Evolutionary conservation across 2,113 vertebrate genomes (phyloP), one percentile per base, ranked within the genome.

Genomic region (Cyprinodon variegatus): DNA sequence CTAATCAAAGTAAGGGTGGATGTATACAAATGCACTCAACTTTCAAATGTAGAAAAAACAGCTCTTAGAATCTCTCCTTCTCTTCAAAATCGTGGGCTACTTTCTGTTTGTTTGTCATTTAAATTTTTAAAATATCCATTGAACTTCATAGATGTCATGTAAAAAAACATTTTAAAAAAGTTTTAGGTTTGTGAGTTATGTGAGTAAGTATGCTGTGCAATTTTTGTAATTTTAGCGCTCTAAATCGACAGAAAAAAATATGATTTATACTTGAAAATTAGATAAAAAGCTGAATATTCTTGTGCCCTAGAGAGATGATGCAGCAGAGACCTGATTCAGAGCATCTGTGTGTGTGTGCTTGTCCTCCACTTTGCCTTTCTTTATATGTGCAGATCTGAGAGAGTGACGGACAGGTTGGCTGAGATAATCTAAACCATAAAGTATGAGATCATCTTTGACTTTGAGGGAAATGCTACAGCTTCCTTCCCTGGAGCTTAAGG

Each of bases 371-470:
- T 65, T 68, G 38, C 72, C 9, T 70, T 72, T 50, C 65, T 72
- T 12, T 78, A 76, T 62, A 64, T 74, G 69, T 61, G 60, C 77
- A 83, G 79, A 73, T 87, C 74, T 79, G 73, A 69, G 13, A 50
- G 79, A 86, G 77, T 64, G 82, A 85, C 74, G 43, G 74, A 69
- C 12, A 11, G 59, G n/a, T 36, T 66, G 37, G 68, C 40, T 79
- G 68, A 82, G 74, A 70, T 85, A 90, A 92, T 90, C 82, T 88
- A 78, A 62, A 81, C 43, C 81, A 81, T 38, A 70, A 79, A 79
- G 83, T 84, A 66, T 66, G 73, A 83, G 76, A 91, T 88, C 82
- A 89, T 86, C 68, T 88, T 50, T 43, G 63, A 81, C 77, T 90
- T 83, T 66, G 61, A 72, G 84, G 74, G 63, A 74, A 84, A 80